A percentile compares a stretch with the other conserved stretches of the same genome.
Conservation (phyloP, 2,113 vertebrate genomes). For the Paracanthobrama guichenoti region DNA sequence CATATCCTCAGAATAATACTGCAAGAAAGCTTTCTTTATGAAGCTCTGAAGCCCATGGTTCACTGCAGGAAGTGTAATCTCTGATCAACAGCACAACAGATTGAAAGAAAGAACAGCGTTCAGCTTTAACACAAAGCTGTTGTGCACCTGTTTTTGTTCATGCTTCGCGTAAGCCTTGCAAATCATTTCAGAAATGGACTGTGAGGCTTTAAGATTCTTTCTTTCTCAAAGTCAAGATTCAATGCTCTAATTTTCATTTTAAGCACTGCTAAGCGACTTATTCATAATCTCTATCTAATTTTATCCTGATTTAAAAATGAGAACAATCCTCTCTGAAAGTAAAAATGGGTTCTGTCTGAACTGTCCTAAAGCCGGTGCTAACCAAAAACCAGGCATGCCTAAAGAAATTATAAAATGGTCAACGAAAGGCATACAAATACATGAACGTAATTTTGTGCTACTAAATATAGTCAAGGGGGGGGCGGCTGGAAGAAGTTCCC, state of each 20-base stretch:
- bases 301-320: constrained; percentile 7
- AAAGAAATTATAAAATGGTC: not conserved
- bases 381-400: not conserved
- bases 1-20: constrained; percentile 74
- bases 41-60: constrained; percentile 45
- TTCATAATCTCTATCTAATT: constrained; percentile 10
- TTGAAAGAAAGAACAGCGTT: not conserved
- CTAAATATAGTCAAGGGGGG: not conserved
- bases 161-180: not conserved
- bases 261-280: constrained; percentile 8
- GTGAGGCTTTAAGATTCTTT: not conserved
- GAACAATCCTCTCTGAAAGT: constrained; percentile 12
- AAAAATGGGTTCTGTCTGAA: not conserved
- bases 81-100: constrained; percentile 1
- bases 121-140: not conserved
- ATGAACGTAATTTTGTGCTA: not conserved
- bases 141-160: not conserved
- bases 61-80: not conserved
- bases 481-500: not conserved
- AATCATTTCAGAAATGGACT: not conserved
- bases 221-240: constrained; percentile 8
- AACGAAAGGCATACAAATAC: not conserved
- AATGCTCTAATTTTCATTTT: not conserved
- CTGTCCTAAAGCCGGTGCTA: not conserved
- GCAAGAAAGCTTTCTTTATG: constrained; percentile 69